Evolutionary conservation across 1,140 invertebrate species (phyloP), one percentile per base, ranked within the genome.

Genomic region (Listronotus bonariensis): DNA sequence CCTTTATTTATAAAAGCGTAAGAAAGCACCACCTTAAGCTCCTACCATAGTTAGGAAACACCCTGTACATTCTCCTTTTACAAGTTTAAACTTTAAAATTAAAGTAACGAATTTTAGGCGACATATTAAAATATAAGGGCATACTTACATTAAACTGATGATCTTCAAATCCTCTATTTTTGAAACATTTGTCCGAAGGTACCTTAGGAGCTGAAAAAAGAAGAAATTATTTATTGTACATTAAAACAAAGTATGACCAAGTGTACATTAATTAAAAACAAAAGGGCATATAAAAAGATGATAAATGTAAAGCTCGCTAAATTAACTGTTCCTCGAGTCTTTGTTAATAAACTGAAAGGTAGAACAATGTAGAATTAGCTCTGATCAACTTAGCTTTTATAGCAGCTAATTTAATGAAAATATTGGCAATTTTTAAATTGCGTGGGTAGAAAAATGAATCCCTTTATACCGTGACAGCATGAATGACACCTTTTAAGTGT

Each of bases 91-190:
- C n/a, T n/a, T n/a, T n/a, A n/a, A n/a, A n/a, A n/a, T n/a, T n/a
- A n/a, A n/a, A n/a, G n/a, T n/a, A n/a, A n/a, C n/a, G n/a, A n/a
- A n/a, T n/a, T n/a, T n/a, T n/a, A n/a, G n/a, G n/a, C n/a, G n/a
- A n/a, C n/a, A n/a, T n/a, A n/a, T n/a, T n/a, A n/a, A n/a, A n/a
- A n/a, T n/a, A n/a, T n/a, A n/a, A n/a, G n/a, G n/a, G n/a, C n/a
- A 58, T 64, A 68, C 67, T 68, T 58, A 68, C 67, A 64, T 42
- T 14, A 68, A 36, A 43, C 34, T 68, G n/a, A 57, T 46, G 12
- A 68, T 40, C 5, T 8, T 17, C n/a, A 68, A 51, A 34, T 68
- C 61, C 12, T 65, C 67, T 7, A 46, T 20, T 55, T 51, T 59
- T 7, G 61, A 54, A 12, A 52, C 41, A 43, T 64, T 64, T 11